Base-by-base conservation (phyloP, 2,888 invertebrate species). In the Drosophila borealis region DNA sequence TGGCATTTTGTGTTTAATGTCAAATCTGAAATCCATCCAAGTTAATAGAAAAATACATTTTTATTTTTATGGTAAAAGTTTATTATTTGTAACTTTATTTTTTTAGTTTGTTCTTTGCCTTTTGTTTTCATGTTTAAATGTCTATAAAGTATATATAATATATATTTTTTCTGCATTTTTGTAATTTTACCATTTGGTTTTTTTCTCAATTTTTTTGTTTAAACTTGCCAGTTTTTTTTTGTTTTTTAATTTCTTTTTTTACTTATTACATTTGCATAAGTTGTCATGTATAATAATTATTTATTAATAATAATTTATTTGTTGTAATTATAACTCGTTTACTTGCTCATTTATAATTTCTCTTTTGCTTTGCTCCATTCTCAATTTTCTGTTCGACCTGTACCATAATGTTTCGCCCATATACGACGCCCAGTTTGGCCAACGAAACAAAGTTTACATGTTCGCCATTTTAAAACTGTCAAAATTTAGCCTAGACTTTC, bases 11-110 rank as follows among this genome's bases (percentile, higher is more conserved):
- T 4, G 9, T 42, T 17, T 5, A 42, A 10, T 14, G 11, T n/a
- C 4, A 42, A 48, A 33, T 21, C 17, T 48, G 42, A 36, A 69
- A 48, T 14, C 41, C 51, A 10, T 13, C 14, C 11, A 49, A 69
- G 11, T 44, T 2, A 8, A 54, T 41, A 14, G 53, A 48, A 14
- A 61, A 17, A 36, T 11, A 13, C 49, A 57, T 54, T 62, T 70
- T 64, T 75, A 8, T 29, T 87, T 83, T 74, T 84, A 89, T 84
- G 89, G 89, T 84, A 84, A 84, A 84, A 84, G 84, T 84, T 84
- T 89, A 83, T 83, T 83, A 84, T 89, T 89, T 84, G 89, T 88
- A 84, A 84, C 84, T 84, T 84, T 84, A 84, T 84, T 84, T 89
- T 89, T 84, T 87, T 84, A 88, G 80, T 88, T 89, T 84, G 80